These are phyloP conservation scores for Pyrocephalus nanus DNA, from an alignment of 2,797 vertebrate genomes.

Conservation along the genomic window DNA sequence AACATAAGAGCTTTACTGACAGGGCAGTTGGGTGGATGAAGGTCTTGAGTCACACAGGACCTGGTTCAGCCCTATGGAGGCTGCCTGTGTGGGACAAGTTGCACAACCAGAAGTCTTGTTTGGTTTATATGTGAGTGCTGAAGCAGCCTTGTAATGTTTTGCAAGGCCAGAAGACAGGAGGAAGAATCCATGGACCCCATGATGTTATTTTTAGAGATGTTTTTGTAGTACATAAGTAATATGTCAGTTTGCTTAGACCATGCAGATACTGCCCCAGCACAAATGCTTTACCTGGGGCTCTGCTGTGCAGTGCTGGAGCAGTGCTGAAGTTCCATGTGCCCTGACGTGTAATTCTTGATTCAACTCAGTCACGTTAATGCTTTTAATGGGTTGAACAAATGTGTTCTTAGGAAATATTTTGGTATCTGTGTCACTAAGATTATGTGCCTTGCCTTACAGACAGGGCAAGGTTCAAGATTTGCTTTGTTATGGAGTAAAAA, in stretches of 20 bases:
- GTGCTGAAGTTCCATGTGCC: not conserved
- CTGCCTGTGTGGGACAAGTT: not conserved
- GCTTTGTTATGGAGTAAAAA: not conserved
- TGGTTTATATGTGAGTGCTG: not conserved
- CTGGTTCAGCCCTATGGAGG: not conserved
- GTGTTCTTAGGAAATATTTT: not conserved
- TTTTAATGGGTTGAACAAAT: not conserved
- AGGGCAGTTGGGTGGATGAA: not conserved
- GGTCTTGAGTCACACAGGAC: not conserved
- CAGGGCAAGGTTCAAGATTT: not conserved
- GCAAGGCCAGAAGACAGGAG: not conserved
- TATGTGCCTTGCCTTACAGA: not conserved
- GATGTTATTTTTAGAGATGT: not conserved
- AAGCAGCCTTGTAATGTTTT: not conserved
- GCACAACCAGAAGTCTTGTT: not conserved
- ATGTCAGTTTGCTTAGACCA: not conserved
- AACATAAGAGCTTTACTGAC: rapidly evolving
- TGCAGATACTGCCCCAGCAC: not conserved
- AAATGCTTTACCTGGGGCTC: not conserved
- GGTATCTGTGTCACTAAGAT: not conserved
- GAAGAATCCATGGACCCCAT: not conserved
- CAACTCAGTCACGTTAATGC: not conserved
- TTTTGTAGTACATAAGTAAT: not conserved
- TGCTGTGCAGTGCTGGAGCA: not conserved
- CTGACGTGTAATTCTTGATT: not conserved